These are phyloP conservation scores for Ylistrum balloti DNA, from an alignment of 1,140 invertebrate species.

Conservation along the genomic window DNA sequence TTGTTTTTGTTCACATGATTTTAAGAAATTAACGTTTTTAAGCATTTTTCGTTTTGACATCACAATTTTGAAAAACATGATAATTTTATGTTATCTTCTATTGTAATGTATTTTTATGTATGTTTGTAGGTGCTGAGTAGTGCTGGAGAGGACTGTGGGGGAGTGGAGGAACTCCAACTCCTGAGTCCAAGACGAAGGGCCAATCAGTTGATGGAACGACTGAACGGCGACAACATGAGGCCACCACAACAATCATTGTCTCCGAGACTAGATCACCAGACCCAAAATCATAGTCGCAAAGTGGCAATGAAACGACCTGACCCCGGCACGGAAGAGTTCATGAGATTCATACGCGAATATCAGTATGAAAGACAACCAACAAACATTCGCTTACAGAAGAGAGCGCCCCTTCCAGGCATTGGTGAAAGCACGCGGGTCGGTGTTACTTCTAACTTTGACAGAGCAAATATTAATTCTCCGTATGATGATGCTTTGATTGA, in stretches of 20 bases:
- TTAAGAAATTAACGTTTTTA: too few relatives aligned
- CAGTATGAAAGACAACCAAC: conserved; percentile 67
- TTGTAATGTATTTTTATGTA: background rate
- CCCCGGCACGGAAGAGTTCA: conserved; percentile 66
- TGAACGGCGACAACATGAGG: background rate
- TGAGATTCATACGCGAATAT: conserved; percentile 63
- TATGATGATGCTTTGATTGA: conserved; percentile 60
- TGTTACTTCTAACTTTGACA: background rate
- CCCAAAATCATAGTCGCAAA: background rate
- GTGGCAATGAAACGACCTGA: conserved; percentile 54
- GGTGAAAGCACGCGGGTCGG: conserved; percentile 36
- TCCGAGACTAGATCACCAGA: background rate
- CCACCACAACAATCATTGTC: background rate
- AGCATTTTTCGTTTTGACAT: too few relatives aligned
- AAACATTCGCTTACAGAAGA: conserved; percentile 60
- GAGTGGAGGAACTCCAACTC: background rate
- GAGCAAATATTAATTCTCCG: background rate
- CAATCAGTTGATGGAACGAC: conserved; percentile 1
- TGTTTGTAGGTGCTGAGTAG: background rate
- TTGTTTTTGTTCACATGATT: too few relatives aligned
- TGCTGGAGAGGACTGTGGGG: background rate
- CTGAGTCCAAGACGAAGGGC: background rate
- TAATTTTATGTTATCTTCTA: too few relatives aligned
- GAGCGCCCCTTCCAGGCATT: conserved; percentile 64
- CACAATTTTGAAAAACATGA: too few relatives aligned